Evolutionary conservation across 2,113 vertebrate genomes (phyloP), one percentile per base, ranked within the genome.

Genomic region (Oceanodroma tethys): DNA sequence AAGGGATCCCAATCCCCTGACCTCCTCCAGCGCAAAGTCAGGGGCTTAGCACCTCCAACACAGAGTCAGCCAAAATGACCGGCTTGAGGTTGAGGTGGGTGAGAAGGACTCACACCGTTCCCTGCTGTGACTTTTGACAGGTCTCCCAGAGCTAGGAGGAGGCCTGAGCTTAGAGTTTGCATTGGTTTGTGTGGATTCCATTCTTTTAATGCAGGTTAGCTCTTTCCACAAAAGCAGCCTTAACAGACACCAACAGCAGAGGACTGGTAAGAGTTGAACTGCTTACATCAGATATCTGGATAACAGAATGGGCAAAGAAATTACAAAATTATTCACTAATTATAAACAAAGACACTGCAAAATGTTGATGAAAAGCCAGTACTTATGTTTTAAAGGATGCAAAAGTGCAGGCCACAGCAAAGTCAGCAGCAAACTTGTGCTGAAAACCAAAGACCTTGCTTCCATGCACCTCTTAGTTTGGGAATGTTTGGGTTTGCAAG

Each of bases 41-140:
- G 13, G 29, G 40, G 10, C 10, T 36, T 21, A 53, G 18, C 30
- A 55, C 12, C 7, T 62, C 59, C 23, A 53, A 3, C 13, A 29
- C 0, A 3, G 47, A 58, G 38, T 29, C 16, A 18, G 25, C 2
- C 43, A 59, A 45, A 80, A 36, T 0, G 0, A 26, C 2, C 1
- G 1, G 4, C 13, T 30, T 74, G 52, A 74, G 25, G 22, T 9
- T 27, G n/a, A 70, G 27, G 14, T 0, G 0, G 7, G 9, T 30
- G 36, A 52, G 18, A 13, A 71, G 6, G 3, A 21, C 32, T 38
- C 0, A 0, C 11, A 59, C 2, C 1, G 0, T 50, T 50, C 52
- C 6, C 18, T 56, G 32, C 23, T 29, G 32, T 74, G 79, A 19
- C 38, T 67, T 74, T 88, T 58, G 3, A 14, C 3, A 2, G 5